Evolutionary conservation across 2,113 vertebrate species (phyloP), one percentile per base, ranked within the genome.

Genomic region (Caretta caretta): DNA sequence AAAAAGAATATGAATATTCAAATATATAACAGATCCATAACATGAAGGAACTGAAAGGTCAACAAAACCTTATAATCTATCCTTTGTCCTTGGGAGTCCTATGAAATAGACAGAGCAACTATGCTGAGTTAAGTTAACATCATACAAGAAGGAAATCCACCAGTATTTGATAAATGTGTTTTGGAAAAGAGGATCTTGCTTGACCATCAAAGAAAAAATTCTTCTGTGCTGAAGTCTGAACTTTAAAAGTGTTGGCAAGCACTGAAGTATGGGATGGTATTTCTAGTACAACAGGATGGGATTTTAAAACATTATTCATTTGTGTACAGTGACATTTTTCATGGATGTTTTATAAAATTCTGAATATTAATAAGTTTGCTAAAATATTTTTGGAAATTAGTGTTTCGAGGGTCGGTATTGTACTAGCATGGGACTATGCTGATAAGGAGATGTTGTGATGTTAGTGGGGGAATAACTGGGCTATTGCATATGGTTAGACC

Each of bases 161-260:
- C 12, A 1, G 1, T 0, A 51, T 16, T 24, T 88, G 56, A 24
- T 42, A 51, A 42, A 38, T 72, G 24, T 79, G 1, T 89, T 93
- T 90, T 81, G 2, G 16, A 27, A 82, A 69, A 84, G 24, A 51
- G 79, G 10, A 19, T 56, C 89, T 84, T 80, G 22, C 29, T 87
- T 29, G 25, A 19, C 89, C 80, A 92, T 17, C 38, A n/a, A 93
- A 51, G 0, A 0, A 83, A 56, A 83, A 92, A 88, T 3, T 4
- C 85, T 91, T 89, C 53, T 25, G 9, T 1, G 1, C 4, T 94
- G 42, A 93, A 90, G 65, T 25, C 35, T 88, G 35, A 9, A 48
- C 79, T 80, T 56, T 24, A 56, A 90, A 93, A 95, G 91, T 89
- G 69, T 69, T 91, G n/a, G 35, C 57, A 95, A 87, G 5, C 11